Base-by-base conservation (phyloP, 2,113 vertebrate species). In the Rhagologus leucostigma region DNA sequence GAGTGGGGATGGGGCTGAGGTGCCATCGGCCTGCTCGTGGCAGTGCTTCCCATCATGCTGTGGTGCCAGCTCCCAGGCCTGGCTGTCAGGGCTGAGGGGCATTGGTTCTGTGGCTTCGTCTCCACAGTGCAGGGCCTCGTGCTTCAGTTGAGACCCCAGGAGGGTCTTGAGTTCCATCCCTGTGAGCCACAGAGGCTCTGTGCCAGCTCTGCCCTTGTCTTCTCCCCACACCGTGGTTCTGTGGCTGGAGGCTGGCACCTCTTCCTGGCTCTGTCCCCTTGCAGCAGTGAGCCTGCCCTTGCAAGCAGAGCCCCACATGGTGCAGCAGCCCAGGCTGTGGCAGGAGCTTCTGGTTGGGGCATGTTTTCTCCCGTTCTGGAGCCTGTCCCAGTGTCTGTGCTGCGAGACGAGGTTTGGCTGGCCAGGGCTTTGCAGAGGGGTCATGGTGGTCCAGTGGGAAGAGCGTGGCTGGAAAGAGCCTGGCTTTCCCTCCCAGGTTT, bases 181-280 rank as follows among this genome's bases (percentile, higher is more conserved):
- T 3, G 7, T 20, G 55, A 69, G 27, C 42, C 12, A 0, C 3
- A 4, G 71, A 20, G 26, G 44, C 22, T 78, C 26, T 42, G 29
- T 8, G 18, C 39, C 52, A 68, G 44, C 55, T 90, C 50, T 87
- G 74, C 73, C 53, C 44, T 62, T n/a, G 37, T 53, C 53, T 80
- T 77, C 32, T 79, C 67, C 46, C 27, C 1, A 2, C 0, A 2
- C 75, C 0, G 0, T 42, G 1, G 1, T 9, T 52, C 56, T 35
- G 50, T 0, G 2, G 20, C 39, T 14, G 4, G 19, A n/a, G 82
- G 39, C 64, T 46, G 81, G 20, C 53, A 22, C 29, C 53, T 50
- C 60, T 52, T 24, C 44, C 19, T 0, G 0, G 2, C 49, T 67
- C 62, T 16, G 18, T 71, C 23, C 5, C 4, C 44, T 30, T 8